Base-by-base conservation (phyloP, 2,113 vertebrate species). In the Pithys albifrons region DNA sequence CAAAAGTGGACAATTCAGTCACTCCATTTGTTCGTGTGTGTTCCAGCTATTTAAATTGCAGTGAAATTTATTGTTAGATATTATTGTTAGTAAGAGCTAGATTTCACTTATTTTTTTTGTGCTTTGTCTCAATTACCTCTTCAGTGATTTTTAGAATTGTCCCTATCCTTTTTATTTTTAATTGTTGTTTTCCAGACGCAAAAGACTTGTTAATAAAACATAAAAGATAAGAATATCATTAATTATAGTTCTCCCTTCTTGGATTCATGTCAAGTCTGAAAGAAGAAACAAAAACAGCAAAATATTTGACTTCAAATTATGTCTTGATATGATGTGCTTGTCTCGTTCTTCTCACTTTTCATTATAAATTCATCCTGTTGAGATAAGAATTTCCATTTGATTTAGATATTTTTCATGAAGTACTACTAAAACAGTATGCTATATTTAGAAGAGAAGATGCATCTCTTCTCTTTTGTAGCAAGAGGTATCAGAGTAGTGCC, bases 231-330 rank as follows among this genome's bases (percentile, higher is more conserved):
- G 43, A 71, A 9, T 59, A 33, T 59, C 67, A 64, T 90, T 79
- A 93, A 61, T 93, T 89, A 59, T 58, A 58, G 37, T 52, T 83
- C 48, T 80, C 19, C 43, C 16, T 88, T 52, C 71, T 61, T 86
- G 67, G 67, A 83, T 74, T 79, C 52, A 5, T 80, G 69, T n/a
- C 82, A 92, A 85, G 57, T 88, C 31, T 88, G 72, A 85, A 88
- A 79, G 65, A 92, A 85, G 74, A 89, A 91, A 75, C 57, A 92
- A 92, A 89, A 82, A 3, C 41, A 75, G 85, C 14, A 64, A 83
- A 93, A 25, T 33, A 43, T 93, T 93, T 90, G 69, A 88, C 69
- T 96, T 78, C 79, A 91, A 48, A 96, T 93, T 94, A 88, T 85
- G n/a, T 80, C 55, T 90, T 82, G 91, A 31, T 89, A 52, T 37